A percentile compares a stretch with the other conserved stretches of the same genome.
phyloP scores from a whole-genome alignment of 1,140 invertebrate species.

The Phocides pigmalion region DNA sequence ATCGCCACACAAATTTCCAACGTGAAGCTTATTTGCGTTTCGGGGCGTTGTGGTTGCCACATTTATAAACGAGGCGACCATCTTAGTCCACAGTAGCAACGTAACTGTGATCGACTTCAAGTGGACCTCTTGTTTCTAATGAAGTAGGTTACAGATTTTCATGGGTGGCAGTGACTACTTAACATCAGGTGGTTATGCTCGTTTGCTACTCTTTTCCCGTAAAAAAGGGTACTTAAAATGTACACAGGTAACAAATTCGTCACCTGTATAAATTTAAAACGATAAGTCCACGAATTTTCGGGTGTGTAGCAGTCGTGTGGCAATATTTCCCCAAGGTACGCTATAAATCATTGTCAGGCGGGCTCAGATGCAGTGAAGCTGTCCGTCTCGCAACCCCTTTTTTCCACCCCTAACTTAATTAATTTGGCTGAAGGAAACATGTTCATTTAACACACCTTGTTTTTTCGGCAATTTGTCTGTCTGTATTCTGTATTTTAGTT shows the following conservation, averaged over 20 bases:
- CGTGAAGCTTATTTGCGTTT: too few relatives aligned
- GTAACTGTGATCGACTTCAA: too few relatives aligned
- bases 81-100: too few relatives aligned
- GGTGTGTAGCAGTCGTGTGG: conserved; percentile 11
- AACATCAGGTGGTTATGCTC: too few relatives aligned
- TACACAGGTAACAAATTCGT: background rate
- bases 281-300: conserved; percentile 10
- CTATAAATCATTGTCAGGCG: conserved; percentile 49
- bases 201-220: too few relatives aligned
- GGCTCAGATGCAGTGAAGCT: conserved; percentile 44
- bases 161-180: too few relatives aligned
- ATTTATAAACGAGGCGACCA: too few relatives aligned
- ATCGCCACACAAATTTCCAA: too few relatives aligned
- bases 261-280: conserved; percentile 12
- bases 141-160: too few relatives aligned
- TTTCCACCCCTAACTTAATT: conserved; percentile 46
- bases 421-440: conserved; percentile 40
- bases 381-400: conserved; percentile 46
- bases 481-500: background rate
- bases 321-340: conserved; percentile 37
- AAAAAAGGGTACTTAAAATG: too few relatives aligned
- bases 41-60: too few relatives aligned
- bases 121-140: too few relatives aligned
- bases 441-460: conserved; percentile 28
- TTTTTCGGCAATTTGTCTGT: conserved; percentile 28